Percentiles rank a stretch among this genome's conserved stretches.
Conservation (phyloP, 2,888 invertebrate species). For the Trichopoda pennipes region DNA sequence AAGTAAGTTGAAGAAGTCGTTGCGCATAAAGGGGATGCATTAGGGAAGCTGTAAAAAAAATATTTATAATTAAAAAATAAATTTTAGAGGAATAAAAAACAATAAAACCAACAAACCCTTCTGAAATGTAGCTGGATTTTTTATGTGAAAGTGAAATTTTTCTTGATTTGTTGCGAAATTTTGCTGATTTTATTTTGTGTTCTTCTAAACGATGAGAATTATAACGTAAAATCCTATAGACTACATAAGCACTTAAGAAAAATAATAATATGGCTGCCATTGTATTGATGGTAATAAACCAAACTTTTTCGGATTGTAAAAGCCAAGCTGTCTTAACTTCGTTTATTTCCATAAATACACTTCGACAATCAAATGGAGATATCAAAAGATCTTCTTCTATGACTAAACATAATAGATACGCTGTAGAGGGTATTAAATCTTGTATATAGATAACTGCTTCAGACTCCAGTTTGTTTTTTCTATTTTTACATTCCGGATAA, state of each 20-base stretch:
- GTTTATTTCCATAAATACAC: neutral
- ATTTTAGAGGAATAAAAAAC: neutral
- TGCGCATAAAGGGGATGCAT: neutral
- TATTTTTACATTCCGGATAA: no score
- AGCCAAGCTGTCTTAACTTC: neutral
- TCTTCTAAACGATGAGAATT: no score
- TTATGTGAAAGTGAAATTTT: no score
- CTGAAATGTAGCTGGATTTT: no score
- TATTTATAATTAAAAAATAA: neutral
- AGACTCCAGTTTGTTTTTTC: neutral
- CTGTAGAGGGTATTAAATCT: neutral
- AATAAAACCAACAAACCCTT: neutral
- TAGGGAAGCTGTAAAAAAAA: neutral
- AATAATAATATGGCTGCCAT: no score
- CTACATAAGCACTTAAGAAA: no score
- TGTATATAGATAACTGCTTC: neutral
- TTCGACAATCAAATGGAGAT: conserved; percentile 54
- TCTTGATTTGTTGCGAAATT: no score
- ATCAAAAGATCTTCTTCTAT: neutral
- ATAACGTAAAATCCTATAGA: no score
- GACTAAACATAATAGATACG: conserved; percentile 43
- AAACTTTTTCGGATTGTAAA: conserved; percentile 5
- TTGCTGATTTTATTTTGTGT: no score
- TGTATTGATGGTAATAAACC: conserved; percentile 7
- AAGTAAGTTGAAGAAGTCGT: conserved; percentile 8